A percentile compares a stretch with the other conserved stretches of the same genome.
phyloP scores from a whole-genome alignment of 2,113 vertebrate species.

The Antigone vipio region DNA sequence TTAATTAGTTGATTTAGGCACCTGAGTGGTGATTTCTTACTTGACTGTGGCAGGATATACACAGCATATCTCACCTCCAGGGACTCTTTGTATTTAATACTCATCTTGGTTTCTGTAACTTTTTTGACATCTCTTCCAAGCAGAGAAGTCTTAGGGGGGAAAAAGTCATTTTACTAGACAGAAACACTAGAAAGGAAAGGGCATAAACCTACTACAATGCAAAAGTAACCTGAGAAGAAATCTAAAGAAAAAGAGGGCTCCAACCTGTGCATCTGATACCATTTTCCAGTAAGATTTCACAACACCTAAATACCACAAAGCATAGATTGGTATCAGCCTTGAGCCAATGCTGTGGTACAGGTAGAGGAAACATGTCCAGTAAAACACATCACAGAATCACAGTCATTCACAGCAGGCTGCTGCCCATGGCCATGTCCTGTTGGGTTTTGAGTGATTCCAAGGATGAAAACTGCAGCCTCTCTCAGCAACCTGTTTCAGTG shows the following conservation, averaged over 20 bases:
- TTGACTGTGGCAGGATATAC: background rate
- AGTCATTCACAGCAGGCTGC: background rate
- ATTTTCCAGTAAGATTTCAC: background rate
- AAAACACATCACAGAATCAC: background rate
- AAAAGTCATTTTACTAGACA: background rate
- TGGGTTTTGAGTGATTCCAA: background rate
- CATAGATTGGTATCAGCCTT: background rate
- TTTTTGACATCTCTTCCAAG: background rate
- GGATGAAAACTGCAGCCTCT: background rate
- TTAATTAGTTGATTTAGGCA: constrained; percentile 42
- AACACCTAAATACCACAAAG: background rate
- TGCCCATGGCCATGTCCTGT: background rate
- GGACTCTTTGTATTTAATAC: background rate
- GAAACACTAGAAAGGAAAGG: background rate
- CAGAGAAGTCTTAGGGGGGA: background rate
- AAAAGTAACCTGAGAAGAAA: background rate
- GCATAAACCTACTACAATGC: background rate
- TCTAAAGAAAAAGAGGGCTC: background rate
- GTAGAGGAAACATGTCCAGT: background rate
- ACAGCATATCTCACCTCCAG: background rate
- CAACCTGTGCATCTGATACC: background rate
- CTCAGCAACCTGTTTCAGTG: background rate
- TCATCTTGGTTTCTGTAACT: background rate
- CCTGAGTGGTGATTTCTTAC: background rate
- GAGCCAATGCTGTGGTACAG: background rate